Conservation (phyloP, 2,113 vertebrate genomes). For the Fulica atra region DNA sequence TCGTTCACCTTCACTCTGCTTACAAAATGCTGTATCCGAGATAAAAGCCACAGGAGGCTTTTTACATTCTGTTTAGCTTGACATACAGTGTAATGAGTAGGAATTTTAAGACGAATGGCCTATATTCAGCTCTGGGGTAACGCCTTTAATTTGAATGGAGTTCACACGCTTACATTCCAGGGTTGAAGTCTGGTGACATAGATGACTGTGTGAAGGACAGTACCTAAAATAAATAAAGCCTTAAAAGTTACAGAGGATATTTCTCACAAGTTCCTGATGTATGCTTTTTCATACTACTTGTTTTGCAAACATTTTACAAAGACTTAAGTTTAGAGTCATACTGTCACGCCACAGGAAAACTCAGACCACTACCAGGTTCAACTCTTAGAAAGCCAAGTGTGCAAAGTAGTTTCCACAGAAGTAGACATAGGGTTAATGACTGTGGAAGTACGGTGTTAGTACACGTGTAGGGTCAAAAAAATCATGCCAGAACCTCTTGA, state of each 20-base stretch:
- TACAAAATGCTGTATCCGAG: background rate
- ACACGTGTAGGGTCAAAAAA: background rate
- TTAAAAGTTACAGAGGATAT: background rate
- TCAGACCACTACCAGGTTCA: conserved; percentile 39
- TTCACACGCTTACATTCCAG: background rate
- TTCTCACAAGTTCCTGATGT: background rate
- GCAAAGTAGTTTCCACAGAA: conserved; percentile 60
- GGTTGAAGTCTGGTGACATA: background rate
- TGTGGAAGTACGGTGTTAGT: conserved; percentile 24
- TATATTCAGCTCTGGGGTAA: background rate
- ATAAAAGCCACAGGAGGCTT: background rate
- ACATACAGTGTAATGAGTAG: background rate
- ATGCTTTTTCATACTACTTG: background rate
- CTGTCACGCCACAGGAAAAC: conserved; percentile 27
- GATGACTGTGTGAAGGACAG: background rate
- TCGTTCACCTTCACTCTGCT: background rate
- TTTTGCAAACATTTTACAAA: conserved; percentile 67
- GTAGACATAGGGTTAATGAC: conserved; percentile 51
- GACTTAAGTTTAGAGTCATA: conserved; percentile 57
- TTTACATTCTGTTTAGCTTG: background rate
- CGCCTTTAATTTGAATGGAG: background rate
- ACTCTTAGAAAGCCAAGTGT: conserved; percentile 69
- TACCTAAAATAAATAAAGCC: background rate
- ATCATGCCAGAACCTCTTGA: background rate
- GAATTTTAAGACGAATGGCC: background rate